Conservation (phyloP, 2,113 vertebrate species). For the Anarrhichthys ocellatus region DNA sequence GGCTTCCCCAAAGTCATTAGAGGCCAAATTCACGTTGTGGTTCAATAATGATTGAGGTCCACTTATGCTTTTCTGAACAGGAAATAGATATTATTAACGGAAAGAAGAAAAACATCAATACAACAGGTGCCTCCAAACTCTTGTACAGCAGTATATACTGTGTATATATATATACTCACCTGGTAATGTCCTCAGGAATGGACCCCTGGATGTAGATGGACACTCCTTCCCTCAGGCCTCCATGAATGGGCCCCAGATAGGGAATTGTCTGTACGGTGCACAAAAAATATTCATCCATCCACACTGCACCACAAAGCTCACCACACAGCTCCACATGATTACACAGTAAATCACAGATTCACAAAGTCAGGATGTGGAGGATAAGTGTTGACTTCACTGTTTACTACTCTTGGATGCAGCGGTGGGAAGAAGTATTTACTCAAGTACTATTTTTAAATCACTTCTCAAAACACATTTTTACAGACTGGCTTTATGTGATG, state of each 20-base stretch:
- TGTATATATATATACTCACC: slow-evolving; percentile 68
- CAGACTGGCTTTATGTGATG: no score
- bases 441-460: no score
- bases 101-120: background rate
- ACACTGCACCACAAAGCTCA: background rate
- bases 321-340: background rate
- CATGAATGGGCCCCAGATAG: slow-evolving; percentile 80
- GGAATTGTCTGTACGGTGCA: slow-evolving; percentile 81
- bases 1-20: background rate
- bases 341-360: background rate
- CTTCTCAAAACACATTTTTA: no score
- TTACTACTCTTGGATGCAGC: background rate
- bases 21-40: background rate
- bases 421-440: background rate
- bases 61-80: background rate
- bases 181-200: slow-evolving; percentile 77
- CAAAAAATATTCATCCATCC: slow-evolving; percentile 12
- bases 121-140: background rate
- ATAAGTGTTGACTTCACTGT: background rate
- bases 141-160: no score
- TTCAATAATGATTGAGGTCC: background rate
- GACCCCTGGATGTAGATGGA: slow-evolving; percentile 88
- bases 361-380: background rate
- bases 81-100: background rate
- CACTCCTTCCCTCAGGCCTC: slow-evolving; percentile 82